Evolutionary conservation across 2,888 invertebrate species (phyloP), one percentile per base, ranked within the genome.

Genomic region (Dendrolimus houi): DNA sequence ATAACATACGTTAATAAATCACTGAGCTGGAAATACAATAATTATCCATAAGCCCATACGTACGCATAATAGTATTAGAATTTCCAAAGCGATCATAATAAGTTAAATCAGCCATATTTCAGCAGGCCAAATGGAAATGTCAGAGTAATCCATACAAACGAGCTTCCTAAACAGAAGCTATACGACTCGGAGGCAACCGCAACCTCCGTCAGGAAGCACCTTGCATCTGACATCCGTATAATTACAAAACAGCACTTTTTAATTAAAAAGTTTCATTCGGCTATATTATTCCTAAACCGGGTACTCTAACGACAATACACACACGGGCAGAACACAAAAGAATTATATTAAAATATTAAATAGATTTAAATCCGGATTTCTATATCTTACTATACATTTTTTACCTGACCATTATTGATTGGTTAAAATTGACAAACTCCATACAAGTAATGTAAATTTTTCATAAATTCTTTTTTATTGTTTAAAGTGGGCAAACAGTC

Each of bases 71-170:
- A 54, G 40, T 40, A 40, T 29, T 54, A 41, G 40, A 54, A 68
- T 64, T 72, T 63, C 59, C 58, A 52, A 68, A 76, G 72, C 72
- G 71, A 68, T 76, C 69, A 71, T 69, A 74, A 71, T 65, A 68
- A 60, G 59, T 63, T 64, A 65, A 67, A 67, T 70, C 66, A 67
- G 64, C 67, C 56, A 60, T 71, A 62, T 64, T 65, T 64, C 61
- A 65, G 60, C 58, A 65, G 60, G 58, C 62, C 69, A 66, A 74
- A 72, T 72, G 64, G 68, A 62, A 72, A 70, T 75, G 77, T 77
- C 78, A 71, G 62, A 64, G 60, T 77, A 79, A 79, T 79, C 67
- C 68, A 63, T 60, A 78, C 67, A 71, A 74, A 79, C 70, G 70
- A 64, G 65, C 62, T 47, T 17, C 53, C 56, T 65, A 64, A 66